A percentile compares a stretch with the other conserved stretches of the same genome.
phyloP scores from a whole-genome alignment of 2,888 invertebrate species.

The Cheilosia pagana region DNA sequence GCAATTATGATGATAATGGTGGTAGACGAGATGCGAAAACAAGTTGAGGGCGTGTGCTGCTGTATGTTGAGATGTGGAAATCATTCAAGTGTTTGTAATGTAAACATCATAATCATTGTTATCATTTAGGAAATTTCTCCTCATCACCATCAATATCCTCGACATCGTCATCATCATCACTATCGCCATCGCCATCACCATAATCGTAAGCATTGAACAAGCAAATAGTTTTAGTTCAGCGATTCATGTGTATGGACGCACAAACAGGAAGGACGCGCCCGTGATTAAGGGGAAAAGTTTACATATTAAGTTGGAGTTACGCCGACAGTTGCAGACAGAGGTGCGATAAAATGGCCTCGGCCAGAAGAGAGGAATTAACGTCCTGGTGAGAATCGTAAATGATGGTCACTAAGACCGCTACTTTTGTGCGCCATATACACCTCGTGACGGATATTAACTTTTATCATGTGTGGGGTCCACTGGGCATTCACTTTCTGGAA shows the following conservation, averaged over 20 bases:
- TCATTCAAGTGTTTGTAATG: conserved; percentile 60
- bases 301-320: conserved; percentile 21
- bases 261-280: conserved; percentile 30
- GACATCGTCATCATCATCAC: background rate
- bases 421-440: conserved; percentile 7
- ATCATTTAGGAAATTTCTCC: conserved; percentile 44
- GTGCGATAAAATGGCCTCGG: conserved; percentile 4
- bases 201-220: conserved; percentile 45
- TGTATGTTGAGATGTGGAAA: conserved; percentile 25
- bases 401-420: conserved; percentile 3
- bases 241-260: conserved; percentile 10
- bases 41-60: background rate
- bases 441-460: conserved; percentile 26
- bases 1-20: conserved; percentile 31
- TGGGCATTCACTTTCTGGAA: conserved; percentile 16
- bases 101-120: conserved; percentile 58
- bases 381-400: conserved; percentile 25
- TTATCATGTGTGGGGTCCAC: conserved; percentile 12
- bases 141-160: conserved; percentile 36
- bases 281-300: conserved; percentile 66
- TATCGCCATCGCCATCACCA: conserved; percentile 50
- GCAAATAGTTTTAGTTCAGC: conserved; percentile 50
- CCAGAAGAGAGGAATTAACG: conserved; percentile 30
- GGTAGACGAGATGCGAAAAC: background rate
- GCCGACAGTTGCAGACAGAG: conserved; percentile 15